Evolutionary conservation across 2,888 invertebrate species (phyloP).

Genomic region (Lydus trimaculatus): DNA sequence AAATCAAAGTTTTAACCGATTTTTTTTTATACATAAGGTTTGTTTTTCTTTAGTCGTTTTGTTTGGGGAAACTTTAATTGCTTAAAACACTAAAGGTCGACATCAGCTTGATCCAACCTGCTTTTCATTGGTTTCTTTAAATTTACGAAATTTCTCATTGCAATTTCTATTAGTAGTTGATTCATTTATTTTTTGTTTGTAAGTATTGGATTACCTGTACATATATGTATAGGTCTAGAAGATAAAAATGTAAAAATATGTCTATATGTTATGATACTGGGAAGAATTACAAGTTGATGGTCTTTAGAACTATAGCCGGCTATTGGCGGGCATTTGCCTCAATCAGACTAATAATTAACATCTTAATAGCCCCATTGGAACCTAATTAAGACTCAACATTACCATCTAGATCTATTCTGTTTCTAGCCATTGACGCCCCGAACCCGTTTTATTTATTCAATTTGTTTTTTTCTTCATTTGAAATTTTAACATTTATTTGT

Average conservation of each 20-base stretch:
- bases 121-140: not conserved
- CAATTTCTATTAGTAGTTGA: not conserved
- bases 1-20: not conserved
- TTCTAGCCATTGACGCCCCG: conserved; percentile 3
- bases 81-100: conserved; percentile 8
- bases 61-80: conserved; percentile 29
- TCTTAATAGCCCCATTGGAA: conserved; percentile 11
- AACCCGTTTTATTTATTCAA: not conserved
- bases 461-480: no score
- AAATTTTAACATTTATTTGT: not conserved
- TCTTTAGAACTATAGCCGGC: not conserved
- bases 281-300: conserved; percentile 2
- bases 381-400: conserved; percentile 8
- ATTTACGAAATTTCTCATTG: not conserved
- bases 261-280: not conserved
- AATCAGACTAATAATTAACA: conserved; percentile 11
- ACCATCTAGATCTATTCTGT: conserved; percentile 4
- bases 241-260: not conserved
- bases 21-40: conserved; percentile 2
- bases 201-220: not conserved
- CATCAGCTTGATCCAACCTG: not conserved
- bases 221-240: no score
- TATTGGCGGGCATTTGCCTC: conserved; percentile 6
- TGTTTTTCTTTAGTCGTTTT: conserved; percentile 18
- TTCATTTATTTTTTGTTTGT: not conserved